Conservation (phyloP, 2,888 invertebrate species). For the Mesorhabditis sp. region DNA sequence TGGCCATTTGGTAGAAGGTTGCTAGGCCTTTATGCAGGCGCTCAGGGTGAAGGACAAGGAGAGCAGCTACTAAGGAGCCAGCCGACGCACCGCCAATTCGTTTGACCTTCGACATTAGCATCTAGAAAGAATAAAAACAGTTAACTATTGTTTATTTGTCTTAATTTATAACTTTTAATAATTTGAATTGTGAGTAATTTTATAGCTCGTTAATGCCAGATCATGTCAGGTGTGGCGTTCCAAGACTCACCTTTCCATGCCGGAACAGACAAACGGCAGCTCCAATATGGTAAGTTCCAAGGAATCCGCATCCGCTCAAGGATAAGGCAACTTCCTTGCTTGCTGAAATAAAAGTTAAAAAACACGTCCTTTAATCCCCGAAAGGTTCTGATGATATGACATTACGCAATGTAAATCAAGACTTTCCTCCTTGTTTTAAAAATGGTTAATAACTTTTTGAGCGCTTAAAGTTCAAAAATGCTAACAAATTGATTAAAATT, state of each 20-base stretch:
- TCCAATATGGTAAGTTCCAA: constrained; percentile 54
- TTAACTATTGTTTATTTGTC: too few species aligned
- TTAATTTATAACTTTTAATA: too few species aligned
- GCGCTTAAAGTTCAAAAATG: too few species aligned
- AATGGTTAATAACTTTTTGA: too few species aligned
- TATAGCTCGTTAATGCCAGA: not conserved
- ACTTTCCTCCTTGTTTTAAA: too few species aligned
- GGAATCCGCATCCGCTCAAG: constrained; percentile 52
- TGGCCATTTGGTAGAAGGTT: constrained; percentile 48
- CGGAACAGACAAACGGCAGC: constrained; percentile 43
- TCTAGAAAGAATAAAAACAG: constrained; percentile 9
- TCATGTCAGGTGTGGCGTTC: not conserved
- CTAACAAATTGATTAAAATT: too few species aligned
- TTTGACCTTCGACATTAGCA: constrained; percentile 31
- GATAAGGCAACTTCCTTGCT: constrained; percentile 26
- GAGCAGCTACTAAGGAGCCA: constrained; percentile 47
- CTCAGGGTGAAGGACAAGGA: constrained; percentile 42
- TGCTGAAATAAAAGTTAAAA: constrained; percentile 1
- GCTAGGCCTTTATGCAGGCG: constrained; percentile 35
- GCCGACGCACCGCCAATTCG: constrained; percentile 48
- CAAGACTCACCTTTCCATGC: constrained; percentile 39
- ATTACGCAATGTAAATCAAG: too few species aligned
- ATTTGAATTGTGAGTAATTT: too few species aligned
- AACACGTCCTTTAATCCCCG: too few species aligned
- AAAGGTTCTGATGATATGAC: too few species aligned